phyloP scores from a whole-genome alignment of 1,140 invertebrate species.

The Drosophila saltans region DNA sequence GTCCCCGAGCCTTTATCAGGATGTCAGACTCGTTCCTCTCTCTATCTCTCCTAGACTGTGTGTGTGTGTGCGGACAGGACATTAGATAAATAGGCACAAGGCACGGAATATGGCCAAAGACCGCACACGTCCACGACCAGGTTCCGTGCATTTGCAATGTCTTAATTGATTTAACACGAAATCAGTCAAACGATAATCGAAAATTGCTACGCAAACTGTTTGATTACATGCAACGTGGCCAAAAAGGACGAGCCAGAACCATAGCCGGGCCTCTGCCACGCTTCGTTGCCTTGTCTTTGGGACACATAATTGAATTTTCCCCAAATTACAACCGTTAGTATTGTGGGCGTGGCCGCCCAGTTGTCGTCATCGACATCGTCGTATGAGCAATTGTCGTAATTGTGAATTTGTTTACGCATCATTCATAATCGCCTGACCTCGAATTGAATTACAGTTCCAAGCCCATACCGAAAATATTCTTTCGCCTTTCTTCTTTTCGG shows the following conservation, averaged over 20 bases:
- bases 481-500: conserved; percentile 60
- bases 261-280: conserved; percentile 48
- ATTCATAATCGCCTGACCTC: conserved; percentile 60
- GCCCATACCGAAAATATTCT: conserved; percentile 61
- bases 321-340: conserved; percentile 62
- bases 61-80: conserved; percentile 47
- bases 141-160: conserved; percentile 60
- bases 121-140: conserved; percentile 30
- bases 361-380: conserved; percentile 8
- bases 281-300: conserved; percentile 54
- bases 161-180: conserved; percentile 82
- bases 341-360: conserved; percentile 19
- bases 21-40: conserved; percentile 19
- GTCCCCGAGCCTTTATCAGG: not conserved
- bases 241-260: conserved; percentile 5
- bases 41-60: not conserved
- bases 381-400: conserved; percentile 74
- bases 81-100: conserved; percentile 71
- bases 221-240: conserved; percentile 78
- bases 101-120: conserved; percentile 57
- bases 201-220: conserved; percentile 82
- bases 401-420: conserved; percentile 75
- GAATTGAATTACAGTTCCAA: conserved; percentile 63
- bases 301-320: conserved; percentile 75
- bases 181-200: conserved; percentile 82